Evolutionary conservation across 2,113 vertebrate genomes (phyloP), one percentile per base, ranked within the genome.

Genomic region (Ochotona princeps): DNA sequence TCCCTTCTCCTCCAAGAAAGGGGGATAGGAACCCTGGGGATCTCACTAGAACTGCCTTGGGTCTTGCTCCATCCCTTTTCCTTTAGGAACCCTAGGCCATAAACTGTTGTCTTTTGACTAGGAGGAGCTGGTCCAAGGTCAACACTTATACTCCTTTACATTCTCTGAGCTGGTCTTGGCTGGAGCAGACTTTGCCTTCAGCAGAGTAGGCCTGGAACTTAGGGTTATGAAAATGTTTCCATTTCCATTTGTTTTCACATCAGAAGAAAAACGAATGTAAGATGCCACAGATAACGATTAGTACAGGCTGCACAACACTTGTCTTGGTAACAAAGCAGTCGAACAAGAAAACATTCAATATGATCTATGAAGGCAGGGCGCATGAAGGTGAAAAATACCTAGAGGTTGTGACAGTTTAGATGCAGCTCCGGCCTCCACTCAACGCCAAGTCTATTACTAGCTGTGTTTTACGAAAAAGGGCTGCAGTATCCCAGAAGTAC

Each of bases 241-340:
- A 60, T 87, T 73, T 87, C 72, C 38, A 66, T 81, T 92, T 73
- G 78, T 44, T 67, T 89, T 89, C 89, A 70, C 21, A 80, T 54
- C 18, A 73, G 82, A 63, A 57, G 69, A 79, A 61, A 89, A 74
- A 44, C 35, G 65, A 47, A 51, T 65, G 35, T 81, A 87, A 61
- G 85, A 44, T 32, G 66, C 32, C 32, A 76, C 49, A 76, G n/a
- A 67, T 51, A 75, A 35, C 28, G 9, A 87, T 26, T 25, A 87
- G 67, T 74, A 73, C 8, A 69, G 21, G 32, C 26, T 78, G 38
- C 30, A 82, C 12, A 69, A 57, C 25, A 73, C 67, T 93, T 11
- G 3, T 70, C 26, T 87, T 95, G 66, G 70, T 85, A 84, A 49
- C 26, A 81, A 63, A 69, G 30, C 10, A 61, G 11, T 49, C 47